Base-by-base conservation (phyloP, 1,140 invertebrate genomes). In the Lysiphlebus fabarum region DNA sequence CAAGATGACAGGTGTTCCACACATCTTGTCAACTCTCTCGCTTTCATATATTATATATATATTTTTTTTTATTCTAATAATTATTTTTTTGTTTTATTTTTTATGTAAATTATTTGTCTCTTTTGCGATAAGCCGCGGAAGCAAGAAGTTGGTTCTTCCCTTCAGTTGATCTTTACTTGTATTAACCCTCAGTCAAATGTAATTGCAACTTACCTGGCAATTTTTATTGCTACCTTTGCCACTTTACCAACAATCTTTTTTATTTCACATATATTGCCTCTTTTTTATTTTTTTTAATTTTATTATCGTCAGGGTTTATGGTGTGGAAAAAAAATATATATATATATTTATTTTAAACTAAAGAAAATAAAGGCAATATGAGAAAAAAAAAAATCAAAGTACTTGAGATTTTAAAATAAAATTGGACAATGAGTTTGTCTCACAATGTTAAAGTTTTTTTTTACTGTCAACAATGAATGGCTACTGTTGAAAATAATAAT, bases 281-380 rank as follows among this genome's bases (percentile, higher is more conserved):
- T 26, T 26, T 26, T 1, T 26, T 26, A 33, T 11, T 63, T 61
- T 68, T 68, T 68, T 65, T 74, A 68, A 68, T 70, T 68, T 77
- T 73, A 75, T 74, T 76, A 72, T 76, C 74, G 70, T 73, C 68
- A 68, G 71, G 69, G 71, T 68, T 76, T 71, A 74, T 69, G 68
- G 66, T 64, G 6, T 17, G 14, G 45, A 47, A 17, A 47, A 47
- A 47, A 47, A 26, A 47, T 17, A 17, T 17, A 47, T 47, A n/a
- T 26, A 26, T 26, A 26, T 26, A 26, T 26, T 26, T 26, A 26
- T 26, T 26, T 26, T 26, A 26, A 26, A 26, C 17, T 26, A 26
- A 26, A 26, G 17, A 26, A 4, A 26, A 26, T 26, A 4, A 26
- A 26, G 4, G 17, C 17, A 26, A 26, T 26, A 4, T 2, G 17